phyloP scores from a whole-genome alignment of 2,888 invertebrate genomes.

The Fragum sueziense region DNA sequence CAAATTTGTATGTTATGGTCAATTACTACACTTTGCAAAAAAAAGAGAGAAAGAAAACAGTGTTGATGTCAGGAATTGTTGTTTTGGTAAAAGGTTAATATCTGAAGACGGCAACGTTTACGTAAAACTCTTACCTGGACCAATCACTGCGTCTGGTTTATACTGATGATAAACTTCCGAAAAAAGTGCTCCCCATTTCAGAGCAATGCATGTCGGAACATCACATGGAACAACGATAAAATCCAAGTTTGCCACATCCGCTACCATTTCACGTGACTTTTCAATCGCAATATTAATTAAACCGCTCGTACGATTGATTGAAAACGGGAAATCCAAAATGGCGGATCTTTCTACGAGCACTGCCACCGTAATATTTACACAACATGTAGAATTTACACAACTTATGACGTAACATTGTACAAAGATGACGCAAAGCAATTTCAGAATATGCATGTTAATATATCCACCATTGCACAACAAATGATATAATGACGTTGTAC shows the following conservation, averaged over 20 bases:
- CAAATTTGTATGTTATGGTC: too few relatives aligned
- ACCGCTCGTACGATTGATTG: constrained; percentile 46
- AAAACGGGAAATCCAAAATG: constrained; percentile 44
- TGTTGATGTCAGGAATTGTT: too few relatives aligned
- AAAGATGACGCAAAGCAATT: too few relatives aligned
- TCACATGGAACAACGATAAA: constrained; percentile 39
- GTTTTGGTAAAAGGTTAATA: too few relatives aligned
- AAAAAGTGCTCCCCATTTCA: constrained; percentile 52
- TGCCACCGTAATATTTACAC: constrained; percentile 38
- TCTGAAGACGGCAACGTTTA: too few relatives aligned
- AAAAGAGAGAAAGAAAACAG: too few relatives aligned
- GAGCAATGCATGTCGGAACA: constrained; percentile 45
- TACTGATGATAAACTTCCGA: constrained; percentile 49
- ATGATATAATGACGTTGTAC: too few relatives aligned
- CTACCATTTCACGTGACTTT: constrained; percentile 29
- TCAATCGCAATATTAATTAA: constrained; percentile 40
- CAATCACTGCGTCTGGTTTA: constrained; percentile 55
- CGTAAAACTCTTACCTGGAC: constrained; percentile 56
- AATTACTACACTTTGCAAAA: too few relatives aligned
- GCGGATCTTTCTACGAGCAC: constrained; percentile 37
- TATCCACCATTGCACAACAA: too few relatives aligned
- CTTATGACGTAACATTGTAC: neutral
- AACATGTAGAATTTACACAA: neutral
- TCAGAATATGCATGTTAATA: too few relatives aligned
- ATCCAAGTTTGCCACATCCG: constrained; percentile 28